A percentile compares a stretch with the other conserved stretches of the same genome.
Evolutionary conservation across 2,113 vertebrate species (phyloP).

Genomic region (Xenopus laevis): DNA sequence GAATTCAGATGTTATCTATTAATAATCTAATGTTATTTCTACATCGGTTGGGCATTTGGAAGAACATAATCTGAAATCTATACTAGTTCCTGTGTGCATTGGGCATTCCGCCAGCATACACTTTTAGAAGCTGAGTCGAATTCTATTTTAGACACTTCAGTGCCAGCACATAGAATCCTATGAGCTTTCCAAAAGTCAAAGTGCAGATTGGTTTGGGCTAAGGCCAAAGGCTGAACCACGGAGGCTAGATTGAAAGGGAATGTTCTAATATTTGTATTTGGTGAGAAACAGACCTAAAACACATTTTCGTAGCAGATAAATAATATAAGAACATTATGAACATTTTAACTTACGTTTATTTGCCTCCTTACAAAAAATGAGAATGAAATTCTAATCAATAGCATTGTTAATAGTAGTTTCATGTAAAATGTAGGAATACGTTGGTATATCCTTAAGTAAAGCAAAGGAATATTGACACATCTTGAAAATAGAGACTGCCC

Average conservation of each 20-base stretch:
- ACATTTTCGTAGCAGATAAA: no score
- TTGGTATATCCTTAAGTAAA: no score
- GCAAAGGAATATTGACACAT: no score
- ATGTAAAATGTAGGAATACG: no score
- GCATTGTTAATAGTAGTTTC: no score
- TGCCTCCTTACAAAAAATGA: no score
- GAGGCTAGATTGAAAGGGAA: constrained; percentile 13
- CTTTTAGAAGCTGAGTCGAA: background rate
- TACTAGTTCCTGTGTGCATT: background rate
- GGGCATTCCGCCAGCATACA: constrained; percentile 7
- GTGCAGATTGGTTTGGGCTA: constrained; percentile 9
- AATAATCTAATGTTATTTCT: background rate
- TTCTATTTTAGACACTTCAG: background rate
- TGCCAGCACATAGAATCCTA: background rate
- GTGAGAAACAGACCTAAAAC: no score
- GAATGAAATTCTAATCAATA: no score
- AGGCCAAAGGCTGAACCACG: constrained; percentile 7
- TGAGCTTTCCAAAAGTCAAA: background rate
- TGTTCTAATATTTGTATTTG: background rate
- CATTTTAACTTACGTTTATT: no score
- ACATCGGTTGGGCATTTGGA: background rate
- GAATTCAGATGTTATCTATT: background rate
- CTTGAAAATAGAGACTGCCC: no score
- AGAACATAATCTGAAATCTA: constrained; percentile 3
- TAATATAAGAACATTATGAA: no score